These are phyloP conservation scores for Lacerta bilineata DNA, from an alignment of 2,797 vertebrate genomes.

Conservation along the genomic window DNA sequence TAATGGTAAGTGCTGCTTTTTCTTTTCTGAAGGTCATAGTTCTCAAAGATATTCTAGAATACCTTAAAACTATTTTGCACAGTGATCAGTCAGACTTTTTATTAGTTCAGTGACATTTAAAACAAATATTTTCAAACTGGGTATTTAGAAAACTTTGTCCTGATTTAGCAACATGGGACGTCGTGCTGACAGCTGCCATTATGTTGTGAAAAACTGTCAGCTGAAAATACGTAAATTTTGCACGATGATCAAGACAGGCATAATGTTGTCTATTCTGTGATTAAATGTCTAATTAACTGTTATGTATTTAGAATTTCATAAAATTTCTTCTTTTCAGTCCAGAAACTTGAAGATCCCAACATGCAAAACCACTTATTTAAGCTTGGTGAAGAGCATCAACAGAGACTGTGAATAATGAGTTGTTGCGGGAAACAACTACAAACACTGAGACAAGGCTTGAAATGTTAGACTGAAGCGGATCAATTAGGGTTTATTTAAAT, in stretches of 20 bases:
- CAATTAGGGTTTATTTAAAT: constrained; percentile 52
- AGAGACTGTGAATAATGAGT: constrained; percentile 61
- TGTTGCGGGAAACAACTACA: constrained; percentile 8
- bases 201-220: background rate
- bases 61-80: background rate
- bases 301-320: constrained; percentile 23
- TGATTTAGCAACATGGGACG: background rate
- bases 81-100: background rate
- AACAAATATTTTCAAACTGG: background rate
- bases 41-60: background rate
- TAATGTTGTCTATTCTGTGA: background rate
- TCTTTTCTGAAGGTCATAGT: background rate
- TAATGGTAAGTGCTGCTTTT: constrained; percentile 63
- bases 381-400: constrained; percentile 44
- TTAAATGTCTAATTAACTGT: background rate
- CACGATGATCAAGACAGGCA: background rate
- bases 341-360: constrained; percentile 65
- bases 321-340: constrained; percentile 64
- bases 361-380: constrained; percentile 58
- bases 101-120: background rate
- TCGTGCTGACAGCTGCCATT: background rate
- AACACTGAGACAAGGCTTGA: constrained; percentile 35
- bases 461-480: constrained; percentile 23
- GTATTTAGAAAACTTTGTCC: background rate
- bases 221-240: background rate